Evolutionary conservation across 2,888 invertebrate genomes (phyloP), one percentile per base, ranked within the genome.

Genomic region (Eristalis tenax): DNA sequence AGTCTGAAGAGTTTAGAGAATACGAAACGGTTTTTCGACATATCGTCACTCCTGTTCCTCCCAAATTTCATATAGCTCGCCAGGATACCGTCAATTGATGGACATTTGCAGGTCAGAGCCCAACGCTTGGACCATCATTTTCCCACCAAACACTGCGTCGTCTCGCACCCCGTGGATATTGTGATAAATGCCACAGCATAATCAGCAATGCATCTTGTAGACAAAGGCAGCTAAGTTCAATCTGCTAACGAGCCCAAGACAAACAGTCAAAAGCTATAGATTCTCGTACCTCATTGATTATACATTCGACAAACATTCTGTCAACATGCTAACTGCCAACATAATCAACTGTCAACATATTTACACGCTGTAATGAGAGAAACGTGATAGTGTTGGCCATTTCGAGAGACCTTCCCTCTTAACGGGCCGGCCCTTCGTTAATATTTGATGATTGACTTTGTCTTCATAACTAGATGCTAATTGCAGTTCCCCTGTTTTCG

Each of bases 381-480:
- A 71, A 79, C 64, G 56, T 40, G 23, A 68, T 26, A 50, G 18
- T 2, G 28, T 28, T 13, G 15, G 50, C 18, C 50, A 1, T 18
- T n/a, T 6, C 50, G 38, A 23, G 10, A 18, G 35, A 38, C 56
- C 57, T 11, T 22, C 63, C 23, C 56, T 65, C 28, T 75, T 76
- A 82, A 69, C 70, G 57, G 69, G 18, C 6, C 50, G 50, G 50
- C 50, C 18, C 18, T 50, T 50, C 76, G 75, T 82, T 76, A 70
- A 82, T 82, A 76, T 82, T 82, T 82, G 68, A 82, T 59, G 70
- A 71, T 70, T 69, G 23, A 38, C 65, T 69, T 76, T 82, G 82
- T 82, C n/a, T 82, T 70, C 59, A 18, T 82, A 76, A 82, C 59
- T 71, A 70, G 82, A 76, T 76, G 82, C 76, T 82, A 76, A 82